Evolutionary conservation across 2,888 invertebrate species (phyloP).

Genomic region (Chalcosyrphus nemorum): DNA sequence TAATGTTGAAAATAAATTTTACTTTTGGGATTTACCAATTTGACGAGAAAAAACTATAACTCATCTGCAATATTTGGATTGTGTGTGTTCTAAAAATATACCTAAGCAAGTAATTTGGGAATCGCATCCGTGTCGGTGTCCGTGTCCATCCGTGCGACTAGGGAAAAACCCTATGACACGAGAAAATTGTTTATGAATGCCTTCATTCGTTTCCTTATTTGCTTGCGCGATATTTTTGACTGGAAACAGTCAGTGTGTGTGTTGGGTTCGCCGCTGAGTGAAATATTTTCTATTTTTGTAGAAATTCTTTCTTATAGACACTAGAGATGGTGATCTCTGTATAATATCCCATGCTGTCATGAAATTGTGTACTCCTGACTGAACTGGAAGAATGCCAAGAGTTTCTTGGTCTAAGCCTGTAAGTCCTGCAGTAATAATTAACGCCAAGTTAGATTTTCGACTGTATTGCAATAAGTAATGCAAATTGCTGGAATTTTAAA

Average conservation of each 20-base stretch:
- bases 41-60: slow-evolving; percentile 24
- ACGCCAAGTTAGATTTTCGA: too few species aligned
- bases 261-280: not conserved
- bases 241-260: too few species aligned
- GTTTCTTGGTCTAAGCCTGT: too few species aligned
- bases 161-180: slow-evolving; percentile 48
- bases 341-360: not conserved
- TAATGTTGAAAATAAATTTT: slow-evolving; percentile 51
- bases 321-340: too few species aligned
- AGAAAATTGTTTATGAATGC: slow-evolving; percentile 46
- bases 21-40: slow-evolving; percentile 36
- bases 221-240: not conserved
- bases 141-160: not conserved
- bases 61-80: slow-evolving; percentile 20
- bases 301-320: too few species aligned
- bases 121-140: too few species aligned
- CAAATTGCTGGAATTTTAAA: too few species aligned
- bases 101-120: slow-evolving; percentile 46
- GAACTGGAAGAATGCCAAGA: too few species aligned
- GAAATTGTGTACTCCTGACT: too few species aligned
- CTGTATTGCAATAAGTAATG: too few species aligned
- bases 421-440: too few species aligned
- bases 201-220: slow-evolving; percentile 48
- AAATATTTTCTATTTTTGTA: slow-evolving; percentile 1
- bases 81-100: slow-evolving; percentile 64